These are phyloP conservation scores for Hippocampus guttulatus DNA, from an alignment of 2,113 vertebrate species.

Conservation along the genomic window DNA sequence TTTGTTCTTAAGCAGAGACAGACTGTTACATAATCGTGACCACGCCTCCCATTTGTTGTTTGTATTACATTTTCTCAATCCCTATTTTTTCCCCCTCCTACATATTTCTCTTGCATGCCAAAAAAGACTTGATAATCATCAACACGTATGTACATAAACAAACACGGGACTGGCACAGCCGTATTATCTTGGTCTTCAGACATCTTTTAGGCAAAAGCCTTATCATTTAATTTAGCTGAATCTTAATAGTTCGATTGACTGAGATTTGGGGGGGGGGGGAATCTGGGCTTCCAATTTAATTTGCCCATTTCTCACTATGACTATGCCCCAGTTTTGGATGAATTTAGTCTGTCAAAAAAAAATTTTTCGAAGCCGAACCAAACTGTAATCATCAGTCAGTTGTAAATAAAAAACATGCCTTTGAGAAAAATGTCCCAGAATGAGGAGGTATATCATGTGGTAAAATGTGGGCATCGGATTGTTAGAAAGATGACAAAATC, in stretches of 20 bases:
- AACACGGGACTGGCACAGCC: too few relatives aligned
- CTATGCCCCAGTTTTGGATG: too few relatives aligned
- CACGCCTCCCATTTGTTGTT: constrained; percentile 6
- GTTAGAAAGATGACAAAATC: constrained; percentile 3
- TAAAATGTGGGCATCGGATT: background rate
- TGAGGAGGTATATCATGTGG: background rate
- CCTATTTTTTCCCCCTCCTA: background rate
- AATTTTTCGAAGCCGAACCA: too few relatives aligned
- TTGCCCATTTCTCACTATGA: background rate
- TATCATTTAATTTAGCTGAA: too few relatives aligned
- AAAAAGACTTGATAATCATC: background rate
- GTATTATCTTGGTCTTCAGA: too few relatives aligned
- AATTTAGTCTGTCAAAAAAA: too few relatives aligned
- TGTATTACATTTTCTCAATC: constrained; percentile 5
- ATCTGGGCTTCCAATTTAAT: background rate
- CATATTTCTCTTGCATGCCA: background rate
- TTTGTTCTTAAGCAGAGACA: constrained; percentile 24
- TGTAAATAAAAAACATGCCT: too few relatives aligned
- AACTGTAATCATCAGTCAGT: background rate
- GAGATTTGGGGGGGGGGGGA: background rate
- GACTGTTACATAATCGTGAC: constrained; percentile 32
- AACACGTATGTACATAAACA: background rate
- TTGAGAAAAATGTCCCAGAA: background rate
- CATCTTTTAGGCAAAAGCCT: too few relatives aligned
- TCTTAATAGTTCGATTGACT: background rate